Evolutionary conservation across 2,113 vertebrate species (phyloP).

Genomic region (Pelecanoides urinatrix): DNA sequence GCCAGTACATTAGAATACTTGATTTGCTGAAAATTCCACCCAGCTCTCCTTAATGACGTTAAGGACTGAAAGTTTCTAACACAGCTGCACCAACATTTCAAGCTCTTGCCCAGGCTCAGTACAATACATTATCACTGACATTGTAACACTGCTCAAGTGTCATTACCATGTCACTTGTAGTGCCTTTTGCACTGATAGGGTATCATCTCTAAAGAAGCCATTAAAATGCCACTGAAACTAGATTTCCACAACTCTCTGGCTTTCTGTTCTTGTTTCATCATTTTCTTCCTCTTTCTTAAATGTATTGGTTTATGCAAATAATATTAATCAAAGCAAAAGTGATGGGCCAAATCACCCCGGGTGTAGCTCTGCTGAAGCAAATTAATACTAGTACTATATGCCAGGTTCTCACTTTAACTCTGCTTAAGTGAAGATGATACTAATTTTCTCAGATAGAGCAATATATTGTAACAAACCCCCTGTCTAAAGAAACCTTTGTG

Average conservation of each 20-base stretch:
- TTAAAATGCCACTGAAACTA: neutral
- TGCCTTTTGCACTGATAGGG: neutral
- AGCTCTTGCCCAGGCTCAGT: neutral
- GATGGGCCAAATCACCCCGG: neutral
- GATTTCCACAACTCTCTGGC: neutral
- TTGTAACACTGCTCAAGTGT: neutral
- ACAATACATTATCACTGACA: neutral
- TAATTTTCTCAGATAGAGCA: neutral
- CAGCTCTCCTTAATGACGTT: neutral
- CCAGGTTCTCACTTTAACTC: neutral
- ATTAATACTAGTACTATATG: neutral
- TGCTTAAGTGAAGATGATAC: neutral
- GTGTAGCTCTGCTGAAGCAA: neutral
- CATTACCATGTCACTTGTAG: neutral
- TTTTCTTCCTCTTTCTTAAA: neutral
- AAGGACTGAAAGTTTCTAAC: neutral
- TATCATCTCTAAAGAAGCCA: neutral
- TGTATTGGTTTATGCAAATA: neutral
- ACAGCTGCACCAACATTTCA: neutral
- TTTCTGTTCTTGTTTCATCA: neutral
- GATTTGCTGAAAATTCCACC: slow-evolving; percentile 15
- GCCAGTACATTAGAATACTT: slow-evolving; percentile 6
- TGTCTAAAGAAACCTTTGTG: neutral
- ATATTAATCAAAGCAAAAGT: neutral
- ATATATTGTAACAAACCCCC: neutral